Evolutionary conservation across 2,113 vertebrate species (phyloP).

Genomic region (Zosterops lateralis): DNA sequence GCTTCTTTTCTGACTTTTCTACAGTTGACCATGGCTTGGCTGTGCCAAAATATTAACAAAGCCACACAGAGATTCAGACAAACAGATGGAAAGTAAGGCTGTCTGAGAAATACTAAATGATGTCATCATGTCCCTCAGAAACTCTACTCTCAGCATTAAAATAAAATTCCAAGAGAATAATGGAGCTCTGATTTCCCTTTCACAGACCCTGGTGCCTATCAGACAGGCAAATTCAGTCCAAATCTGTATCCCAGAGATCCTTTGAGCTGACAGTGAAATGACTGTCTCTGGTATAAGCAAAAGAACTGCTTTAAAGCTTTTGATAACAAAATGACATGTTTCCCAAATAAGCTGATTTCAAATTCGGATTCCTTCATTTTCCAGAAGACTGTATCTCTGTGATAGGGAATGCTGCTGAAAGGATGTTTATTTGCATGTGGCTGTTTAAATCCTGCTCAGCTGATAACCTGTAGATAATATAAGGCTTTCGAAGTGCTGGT

Average conservation of each 20-base stretch:
- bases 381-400: not conserved
- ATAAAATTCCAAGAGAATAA: constrained; percentile 44
- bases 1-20: constrained; percentile 56
- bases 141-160: not conserved
- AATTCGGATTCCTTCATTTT: not conserved
- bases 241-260: not conserved
- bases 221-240: not conserved
- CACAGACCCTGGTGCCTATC: not conserved
- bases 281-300: not conserved
- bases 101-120: constrained; percentile 31
- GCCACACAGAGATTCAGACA: constrained; percentile 51
- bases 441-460: constrained; percentile 73
- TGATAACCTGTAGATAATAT: constrained; percentile 77
- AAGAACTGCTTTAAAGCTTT: not conserved
- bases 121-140: not conserved
- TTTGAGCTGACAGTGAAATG: not conserved
- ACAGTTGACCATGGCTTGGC: not conserved
- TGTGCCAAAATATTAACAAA: constrained; percentile 25
- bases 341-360: not conserved
- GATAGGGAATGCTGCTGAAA: not conserved
- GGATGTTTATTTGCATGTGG: not conserved
- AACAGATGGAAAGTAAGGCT: constrained; percentile 31
- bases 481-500: constrained; percentile 80
- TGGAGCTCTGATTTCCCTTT: constrained; percentile 11
- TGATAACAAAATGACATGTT: not conserved